Conservation (phyloP, 2,888 invertebrate genomes). For the Fragum fragum region DNA sequence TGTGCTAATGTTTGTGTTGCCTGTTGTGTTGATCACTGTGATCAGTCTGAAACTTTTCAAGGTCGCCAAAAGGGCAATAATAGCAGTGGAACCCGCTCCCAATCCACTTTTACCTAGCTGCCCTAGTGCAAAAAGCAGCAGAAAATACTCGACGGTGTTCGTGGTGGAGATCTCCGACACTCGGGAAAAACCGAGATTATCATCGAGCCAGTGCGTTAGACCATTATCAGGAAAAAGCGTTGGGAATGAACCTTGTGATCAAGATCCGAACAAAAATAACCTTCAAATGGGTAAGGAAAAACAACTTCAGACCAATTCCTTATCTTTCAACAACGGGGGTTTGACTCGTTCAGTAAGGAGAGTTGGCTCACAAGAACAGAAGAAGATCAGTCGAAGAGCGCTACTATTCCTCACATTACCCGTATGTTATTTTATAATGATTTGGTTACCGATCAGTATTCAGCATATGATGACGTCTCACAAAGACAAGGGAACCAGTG, state of each 20-base stretch:
- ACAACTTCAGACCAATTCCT: not conserved
- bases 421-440: constrained; percentile 13
- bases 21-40: not conserved
- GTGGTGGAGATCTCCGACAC: constrained; percentile 1
- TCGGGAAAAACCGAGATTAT: not conserved
- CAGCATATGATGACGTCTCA: not conserved
- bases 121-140: not conserved
- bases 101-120: not conserved
- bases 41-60: constrained; percentile 1
- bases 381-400: not conserved
- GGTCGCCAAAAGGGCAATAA: constrained; percentile 5
- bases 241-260: not conserved
- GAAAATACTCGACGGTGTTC: not conserved
- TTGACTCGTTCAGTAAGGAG: not conserved
- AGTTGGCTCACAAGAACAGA: not conserved
- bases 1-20: not conserved
- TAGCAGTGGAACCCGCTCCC: not conserved
- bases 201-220: not conserved
- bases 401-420: not conserved
- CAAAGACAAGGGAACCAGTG: too few species aligned
- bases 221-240: not conserved
- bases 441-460: constrained; percentile 16
- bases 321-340: not conserved
- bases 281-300: not conserved
- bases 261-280: not conserved